Conservation (phyloP, 2,797 vertebrate species). For the Hypotaenidia philippensis region DNA sequence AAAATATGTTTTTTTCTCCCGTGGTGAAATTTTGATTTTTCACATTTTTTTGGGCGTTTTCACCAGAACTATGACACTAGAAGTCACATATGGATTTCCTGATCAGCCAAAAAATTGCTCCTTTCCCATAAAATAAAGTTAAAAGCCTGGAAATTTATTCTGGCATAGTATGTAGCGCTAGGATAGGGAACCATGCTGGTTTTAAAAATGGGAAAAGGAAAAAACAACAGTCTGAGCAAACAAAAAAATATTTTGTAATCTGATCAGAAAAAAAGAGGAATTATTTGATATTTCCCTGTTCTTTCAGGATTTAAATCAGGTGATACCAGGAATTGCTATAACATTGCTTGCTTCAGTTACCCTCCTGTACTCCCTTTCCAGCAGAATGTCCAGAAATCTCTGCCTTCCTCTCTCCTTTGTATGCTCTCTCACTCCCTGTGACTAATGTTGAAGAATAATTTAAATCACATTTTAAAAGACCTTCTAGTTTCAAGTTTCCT, state of each 20-base stretch:
- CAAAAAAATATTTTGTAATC: not conserved
- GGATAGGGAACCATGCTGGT: not conserved
- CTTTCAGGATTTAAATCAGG: not conserved
- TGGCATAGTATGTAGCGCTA: fast-evolving
- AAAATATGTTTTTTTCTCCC: not conserved
- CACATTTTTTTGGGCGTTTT: not conserved
- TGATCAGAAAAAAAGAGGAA: not conserved
- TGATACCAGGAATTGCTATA: not conserved
- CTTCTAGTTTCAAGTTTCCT: conserved; percentile 41
- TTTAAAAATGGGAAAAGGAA: not conserved
- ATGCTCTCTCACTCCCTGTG: conserved; percentile 8
- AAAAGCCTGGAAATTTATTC: not conserved
- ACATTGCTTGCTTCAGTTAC: not conserved
- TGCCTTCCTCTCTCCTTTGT: not conserved
- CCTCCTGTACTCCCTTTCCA: not conserved
- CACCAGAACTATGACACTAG: not conserved
- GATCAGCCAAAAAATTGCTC: not conserved
- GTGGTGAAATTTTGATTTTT: not conserved
- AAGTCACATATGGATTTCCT: not conserved
- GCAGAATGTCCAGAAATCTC: not conserved
- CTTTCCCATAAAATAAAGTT: fast-evolving
- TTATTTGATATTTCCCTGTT: not conserved
- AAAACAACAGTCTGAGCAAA: not conserved
- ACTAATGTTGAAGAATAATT: conserved; percentile 63
- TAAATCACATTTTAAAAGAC: conserved; percentile 57